A percentile compares a stretch with the other conserved stretches of the same genome.
phyloP scores from a whole-genome alignment of 2,113 vertebrate genomes.

The Apeltes quadracus region DNA sequence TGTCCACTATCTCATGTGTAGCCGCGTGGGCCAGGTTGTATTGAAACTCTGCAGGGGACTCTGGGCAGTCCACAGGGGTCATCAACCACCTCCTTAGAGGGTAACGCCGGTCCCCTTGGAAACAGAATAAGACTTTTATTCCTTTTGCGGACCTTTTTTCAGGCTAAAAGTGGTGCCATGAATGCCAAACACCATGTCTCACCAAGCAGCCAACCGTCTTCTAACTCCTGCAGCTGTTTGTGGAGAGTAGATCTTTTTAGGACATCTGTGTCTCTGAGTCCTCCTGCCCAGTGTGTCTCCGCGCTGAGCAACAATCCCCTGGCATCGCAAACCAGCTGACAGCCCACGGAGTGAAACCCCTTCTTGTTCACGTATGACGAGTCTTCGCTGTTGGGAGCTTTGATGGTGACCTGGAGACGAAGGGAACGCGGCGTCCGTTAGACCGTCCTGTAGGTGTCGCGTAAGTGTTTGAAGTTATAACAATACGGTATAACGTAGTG shows the following conservation, averaged over 20 bases:
- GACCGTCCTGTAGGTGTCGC: background rate
- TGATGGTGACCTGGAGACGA: conserved; percentile 87
- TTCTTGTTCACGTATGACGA: conserved; percentile 91
- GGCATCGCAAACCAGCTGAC: conserved; percentile 91
- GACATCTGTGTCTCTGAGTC: conserved; percentile 83
- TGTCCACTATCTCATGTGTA: conserved; percentile 89
- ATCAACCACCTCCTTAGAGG: conserved; percentile 89
- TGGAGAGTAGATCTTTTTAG: conserved; percentile 86
- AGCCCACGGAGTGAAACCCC: conserved; percentile 94
- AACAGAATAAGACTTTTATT: background rate
- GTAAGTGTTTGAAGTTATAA: background rate
- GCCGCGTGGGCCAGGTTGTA: conserved; percentile 91
- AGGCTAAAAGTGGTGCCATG: background rate
- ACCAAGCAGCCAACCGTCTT: conserved; percentile 94
- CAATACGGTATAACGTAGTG: background rate
- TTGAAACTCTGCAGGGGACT: conserved; percentile 86
- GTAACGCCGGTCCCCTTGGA: conserved; percentile 88
- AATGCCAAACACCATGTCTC: conserved; percentile 48
- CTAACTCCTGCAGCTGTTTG: conserved; percentile 79
- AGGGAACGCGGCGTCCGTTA: background rate
- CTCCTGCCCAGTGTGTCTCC: conserved; percentile 92
- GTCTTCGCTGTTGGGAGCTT: conserved; percentile 95
- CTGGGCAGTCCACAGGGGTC: conserved; percentile 88
- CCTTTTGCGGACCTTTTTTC: background rate
- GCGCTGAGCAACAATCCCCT: conserved; percentile 88